Conservation (phyloP, 2,797 vertebrate genomes). For the Gobio occitaniae region DNA sequence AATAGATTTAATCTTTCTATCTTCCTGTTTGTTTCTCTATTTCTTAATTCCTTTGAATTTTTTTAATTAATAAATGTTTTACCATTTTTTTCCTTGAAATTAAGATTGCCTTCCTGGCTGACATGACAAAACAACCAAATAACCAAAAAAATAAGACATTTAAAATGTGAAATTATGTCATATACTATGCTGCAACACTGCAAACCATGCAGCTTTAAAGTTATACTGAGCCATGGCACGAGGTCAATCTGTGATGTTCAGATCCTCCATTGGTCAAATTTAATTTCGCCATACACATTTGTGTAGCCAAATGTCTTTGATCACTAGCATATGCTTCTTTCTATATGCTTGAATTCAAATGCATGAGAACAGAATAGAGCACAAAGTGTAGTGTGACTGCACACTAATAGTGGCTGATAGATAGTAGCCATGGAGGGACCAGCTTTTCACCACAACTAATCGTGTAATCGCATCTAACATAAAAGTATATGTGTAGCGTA, state of each 20-base stretch:
- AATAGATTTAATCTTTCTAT: background rate
- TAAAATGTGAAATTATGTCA: background rate
- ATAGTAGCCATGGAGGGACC: background rate
- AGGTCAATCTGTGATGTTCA: background rate
- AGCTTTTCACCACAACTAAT: background rate
- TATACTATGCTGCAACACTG: background rate
- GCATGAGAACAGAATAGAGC: background rate
- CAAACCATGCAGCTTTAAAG: background rate
- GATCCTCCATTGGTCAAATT: background rate
- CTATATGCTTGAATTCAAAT: background rate
- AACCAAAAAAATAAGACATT: background rate
- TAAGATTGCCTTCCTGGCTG: background rate
- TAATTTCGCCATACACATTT: background rate
- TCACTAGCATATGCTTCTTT: background rate
- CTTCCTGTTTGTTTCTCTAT: background rate
- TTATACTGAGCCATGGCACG: background rate
- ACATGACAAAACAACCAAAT: background rate
- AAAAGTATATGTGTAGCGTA: no score
- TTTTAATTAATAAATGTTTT: background rate
- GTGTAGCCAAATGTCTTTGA: background rate
- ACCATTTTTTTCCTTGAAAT: background rate
- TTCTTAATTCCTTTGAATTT: background rate
- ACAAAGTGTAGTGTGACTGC: background rate
- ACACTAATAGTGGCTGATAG: background rate
- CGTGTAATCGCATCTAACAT: no score